phyloP scores from a whole-genome alignment of 2,797 vertebrate genomes.

The Sciurus carolinensis region DNA sequence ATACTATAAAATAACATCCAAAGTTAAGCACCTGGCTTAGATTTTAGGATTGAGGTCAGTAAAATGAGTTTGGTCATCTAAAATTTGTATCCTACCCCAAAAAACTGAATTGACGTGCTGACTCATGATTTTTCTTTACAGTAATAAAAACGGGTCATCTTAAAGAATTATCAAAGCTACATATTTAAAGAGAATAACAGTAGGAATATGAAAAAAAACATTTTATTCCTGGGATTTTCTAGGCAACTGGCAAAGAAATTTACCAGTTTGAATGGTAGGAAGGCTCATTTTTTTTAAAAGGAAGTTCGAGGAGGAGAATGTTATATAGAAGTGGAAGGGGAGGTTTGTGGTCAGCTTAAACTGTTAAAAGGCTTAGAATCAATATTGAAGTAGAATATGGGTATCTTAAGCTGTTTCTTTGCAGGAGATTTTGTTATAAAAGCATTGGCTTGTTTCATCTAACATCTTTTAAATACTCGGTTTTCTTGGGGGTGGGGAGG shows the following conservation, averaged over 20 bases:
- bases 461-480: conserved; percentile 49
- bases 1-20: conserved; percentile 47
- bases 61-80: conserved; percentile 48
- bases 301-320: conserved; percentile 66
- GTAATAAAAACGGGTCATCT: conserved; percentile 42
- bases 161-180: conserved; percentile 64
- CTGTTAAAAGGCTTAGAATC: conserved; percentile 72
- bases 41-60: neutral
- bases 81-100: conserved; percentile 20
- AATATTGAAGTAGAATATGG: conserved; percentile 61
- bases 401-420: conserved; percentile 55
- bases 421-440: conserved; percentile 70
- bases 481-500: conserved; percentile 48
- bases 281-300: conserved; percentile 24
- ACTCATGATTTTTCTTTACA: neutral
- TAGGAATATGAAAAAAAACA: neutral
- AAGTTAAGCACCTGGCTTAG: conserved; percentile 1
- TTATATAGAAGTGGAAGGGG: conserved; percentile 60
- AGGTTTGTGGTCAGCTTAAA: conserved; percentile 79
- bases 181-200: conserved; percentile 45
- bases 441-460: conserved; percentile 63
- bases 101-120: conserved; percentile 15
- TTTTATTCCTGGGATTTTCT: conserved; percentile 48
- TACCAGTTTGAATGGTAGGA: neutral
- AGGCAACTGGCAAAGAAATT: conserved; percentile 52